Percentiles rank a stretch among this genome's conserved stretches.
Conservation (phyloP, 2,797 vertebrate species). For the Crenichthys baileyi region DNA sequence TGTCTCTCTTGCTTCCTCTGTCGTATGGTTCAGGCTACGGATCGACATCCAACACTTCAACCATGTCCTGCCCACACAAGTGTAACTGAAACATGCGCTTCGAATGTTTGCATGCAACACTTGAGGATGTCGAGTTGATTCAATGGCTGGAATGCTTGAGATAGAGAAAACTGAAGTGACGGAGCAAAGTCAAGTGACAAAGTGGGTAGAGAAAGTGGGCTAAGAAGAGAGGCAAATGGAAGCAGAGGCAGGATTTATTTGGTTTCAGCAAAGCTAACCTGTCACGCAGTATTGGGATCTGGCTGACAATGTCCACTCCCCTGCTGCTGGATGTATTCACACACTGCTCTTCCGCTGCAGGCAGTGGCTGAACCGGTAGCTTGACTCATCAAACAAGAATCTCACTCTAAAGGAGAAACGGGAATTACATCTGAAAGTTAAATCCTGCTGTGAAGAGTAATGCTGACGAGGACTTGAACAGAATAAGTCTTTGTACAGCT, state of each 20-base stretch:
- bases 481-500: conserved; percentile 7
- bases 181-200: conserved; percentile 28
- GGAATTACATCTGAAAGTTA: conserved; percentile 58
- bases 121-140: conserved; percentile 44
- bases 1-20: conserved; percentile 18
- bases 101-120: conserved; percentile 9
- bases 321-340: conserved; percentile 63
- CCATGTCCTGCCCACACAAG: conserved; percentile 26
- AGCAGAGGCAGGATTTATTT: conserved; percentile 62
- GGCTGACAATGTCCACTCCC: conserved; percentile 62
- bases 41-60: conserved; percentile 39
- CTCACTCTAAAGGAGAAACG: conserved; percentile 45
- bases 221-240: conserved; percentile 33
- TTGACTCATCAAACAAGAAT: conserved; percentile 68
- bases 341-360: conserved; percentile 54
- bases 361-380: conserved; percentile 54
- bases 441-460: conserved; percentile 37
- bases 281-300: conserved; percentile 58
- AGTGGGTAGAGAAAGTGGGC: conserved; percentile 21
- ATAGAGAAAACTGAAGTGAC: conserved; percentile 39
- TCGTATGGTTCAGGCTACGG: conserved; percentile 7
- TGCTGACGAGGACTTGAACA: conserved; percentile 16
- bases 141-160: conserved; percentile 64
- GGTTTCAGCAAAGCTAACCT: conserved; percentile 59
- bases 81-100: background rate